These are phyloP conservation scores for Drosophila ogumai DNA, from an alignment of 1,140 invertebrate species.

Conservation along the genomic window DNA sequence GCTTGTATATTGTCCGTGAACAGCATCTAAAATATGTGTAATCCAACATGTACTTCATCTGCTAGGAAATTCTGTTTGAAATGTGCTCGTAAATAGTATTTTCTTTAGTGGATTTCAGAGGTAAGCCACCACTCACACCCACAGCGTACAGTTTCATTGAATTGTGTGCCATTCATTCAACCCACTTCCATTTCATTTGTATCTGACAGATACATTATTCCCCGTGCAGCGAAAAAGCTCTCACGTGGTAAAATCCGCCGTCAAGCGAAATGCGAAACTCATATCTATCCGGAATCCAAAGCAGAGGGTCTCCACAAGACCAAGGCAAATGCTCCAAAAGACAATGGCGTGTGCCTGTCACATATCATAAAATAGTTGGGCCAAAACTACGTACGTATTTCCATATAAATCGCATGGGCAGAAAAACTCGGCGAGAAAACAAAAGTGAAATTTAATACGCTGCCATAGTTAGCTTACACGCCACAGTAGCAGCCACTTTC, in stretches of 20 bases:
- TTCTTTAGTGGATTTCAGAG: background rate
- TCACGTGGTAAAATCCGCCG: conserved; percentile 42
- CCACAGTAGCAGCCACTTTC: conserved; percentile 54
- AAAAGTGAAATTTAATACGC: conserved; percentile 75
- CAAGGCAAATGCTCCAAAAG: conserved; percentile 31
- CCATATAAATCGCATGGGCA: conserved; percentile 64
- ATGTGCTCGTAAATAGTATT: background rate
- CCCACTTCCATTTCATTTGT: conserved; percentile 30
- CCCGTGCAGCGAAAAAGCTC: conserved; percentile 28
- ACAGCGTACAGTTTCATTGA: conserved; percentile 1
- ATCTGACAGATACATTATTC: conserved; percentile 44
- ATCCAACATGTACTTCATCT: background rate
- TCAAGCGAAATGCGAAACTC: conserved; percentile 56
- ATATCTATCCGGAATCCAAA: conserved; percentile 20
- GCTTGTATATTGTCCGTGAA: background rate
- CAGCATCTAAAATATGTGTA: background rate
- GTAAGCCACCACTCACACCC: background rate
- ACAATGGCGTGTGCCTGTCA: conserved; percentile 55
- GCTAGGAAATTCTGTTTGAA: background rate
- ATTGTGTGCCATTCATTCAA: conserved; percentile 28
- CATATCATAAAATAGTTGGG: conserved; percentile 47
- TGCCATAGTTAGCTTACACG: conserved; percentile 67
- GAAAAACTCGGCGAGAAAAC: conserved; percentile 23
- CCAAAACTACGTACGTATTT: conserved; percentile 34
- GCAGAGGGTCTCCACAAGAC: background rate